Conservation (phyloP, 1,140 invertebrate genomes). For the Drosophila pruinosa region DNA sequence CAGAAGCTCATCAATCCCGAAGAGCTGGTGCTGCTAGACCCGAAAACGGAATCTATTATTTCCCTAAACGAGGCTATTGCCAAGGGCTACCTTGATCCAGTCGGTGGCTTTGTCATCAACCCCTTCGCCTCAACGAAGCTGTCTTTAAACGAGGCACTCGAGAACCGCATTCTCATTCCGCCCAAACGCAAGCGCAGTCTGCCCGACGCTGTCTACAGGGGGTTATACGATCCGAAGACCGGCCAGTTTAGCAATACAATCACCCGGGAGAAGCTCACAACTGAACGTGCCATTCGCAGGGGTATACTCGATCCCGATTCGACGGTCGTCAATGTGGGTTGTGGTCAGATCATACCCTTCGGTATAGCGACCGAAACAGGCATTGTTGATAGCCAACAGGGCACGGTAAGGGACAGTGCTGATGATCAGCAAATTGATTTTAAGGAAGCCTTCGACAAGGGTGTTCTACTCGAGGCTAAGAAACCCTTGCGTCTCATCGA, state of each 20-base stretch:
- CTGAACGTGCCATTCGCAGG: slow-evolving; percentile 89
- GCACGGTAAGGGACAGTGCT: slow-evolving; percentile 86
- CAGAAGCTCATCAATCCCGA: slow-evolving; percentile 90
- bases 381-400: slow-evolving; percentile 90
- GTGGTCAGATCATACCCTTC: slow-evolving; percentile 90
- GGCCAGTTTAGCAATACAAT: slow-evolving; percentile 87
- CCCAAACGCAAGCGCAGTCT: slow-evolving; percentile 92
- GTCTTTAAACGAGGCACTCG: slow-evolving; percentile 90
- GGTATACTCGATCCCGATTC: slow-evolving; percentile 92
- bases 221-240: slow-evolving; percentile 87
- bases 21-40: slow-evolving; percentile 92
- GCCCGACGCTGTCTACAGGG: slow-evolving; percentile 93
- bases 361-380: slow-evolving; percentile 91
- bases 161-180: slow-evolving; percentile 91
- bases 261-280: slow-evolving; percentile 88
- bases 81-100: slow-evolving; percentile 91
- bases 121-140: slow-evolving; percentile 89
- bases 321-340: slow-evolving; percentile 89
- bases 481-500: slow-evolving; percentile 92
- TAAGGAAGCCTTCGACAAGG: slow-evolving; percentile 92
- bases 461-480: slow-evolving; percentile 91
- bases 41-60: slow-evolving; percentile 89
- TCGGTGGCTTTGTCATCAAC: slow-evolving; percentile 90
- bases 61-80: slow-evolving; percentile 92
- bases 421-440: slow-evolving; percentile 89